Conservation (phyloP, 2,113 vertebrate genomes). For the Oceanodroma tethys region DNA sequence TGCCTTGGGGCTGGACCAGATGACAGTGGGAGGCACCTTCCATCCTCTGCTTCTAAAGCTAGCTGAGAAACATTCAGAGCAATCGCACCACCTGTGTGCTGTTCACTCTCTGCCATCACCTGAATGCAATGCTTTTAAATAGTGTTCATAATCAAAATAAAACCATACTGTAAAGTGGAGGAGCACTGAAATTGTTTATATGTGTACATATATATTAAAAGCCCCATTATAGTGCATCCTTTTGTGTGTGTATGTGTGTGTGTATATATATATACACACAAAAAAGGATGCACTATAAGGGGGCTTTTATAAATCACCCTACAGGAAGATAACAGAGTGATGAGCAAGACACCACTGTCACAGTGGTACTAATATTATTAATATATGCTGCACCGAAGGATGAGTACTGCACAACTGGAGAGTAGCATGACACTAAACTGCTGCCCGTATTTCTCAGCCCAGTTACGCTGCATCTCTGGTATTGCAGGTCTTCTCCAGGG, state of each 20-base stretch:
- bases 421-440: neutral
- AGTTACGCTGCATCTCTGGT: neutral
- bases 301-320: neutral
- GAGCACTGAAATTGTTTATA: neutral
- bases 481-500: neutral
- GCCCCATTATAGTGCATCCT: neutral
- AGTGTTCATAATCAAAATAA: neutral
- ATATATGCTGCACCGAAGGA: neutral
- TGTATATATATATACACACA: neutral
- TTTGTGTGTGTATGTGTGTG: neutral
- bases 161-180: neutral
- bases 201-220: neutral
- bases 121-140: neutral
- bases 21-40: neutral
- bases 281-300: neutral
- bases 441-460: accelerated
- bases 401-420: neutral
- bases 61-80: neutral
- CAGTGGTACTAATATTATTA: neutral
- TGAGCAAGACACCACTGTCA: neutral
- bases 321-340: neutral
- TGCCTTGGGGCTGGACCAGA: neutral
- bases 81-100: neutral
- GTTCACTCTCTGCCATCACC: neutral
- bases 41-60: neutral